A percentile compares a stretch with the other conserved stretches of the same genome.
phyloP scores from a whole-genome alignment of 1,140 invertebrate species.

The Pogonus chalceus region DNA sequence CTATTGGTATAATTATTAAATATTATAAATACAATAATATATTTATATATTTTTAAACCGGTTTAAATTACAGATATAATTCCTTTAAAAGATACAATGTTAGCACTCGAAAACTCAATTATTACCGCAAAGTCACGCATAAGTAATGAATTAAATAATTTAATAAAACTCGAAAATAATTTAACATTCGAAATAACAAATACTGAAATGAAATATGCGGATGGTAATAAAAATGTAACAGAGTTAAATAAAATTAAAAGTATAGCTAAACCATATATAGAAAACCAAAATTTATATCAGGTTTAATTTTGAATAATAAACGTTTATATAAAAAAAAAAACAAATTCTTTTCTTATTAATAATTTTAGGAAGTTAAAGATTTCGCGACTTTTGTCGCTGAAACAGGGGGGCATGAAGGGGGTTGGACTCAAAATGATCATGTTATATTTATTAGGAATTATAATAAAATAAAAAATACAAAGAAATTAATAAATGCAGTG shows the following conservation, averaged over 20 bases:
- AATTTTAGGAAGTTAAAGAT: constrained; percentile 37
- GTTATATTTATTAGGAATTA: constrained; percentile 37
- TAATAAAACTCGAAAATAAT: constrained; percentile 27
- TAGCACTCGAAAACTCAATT: constrained; percentile 33
- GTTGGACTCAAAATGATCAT: constrained; percentile 42
- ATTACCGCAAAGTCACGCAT: too few relatives aligned
- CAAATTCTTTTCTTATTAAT: constrained; percentile 7
- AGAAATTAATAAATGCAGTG: constrained; percentile 20
- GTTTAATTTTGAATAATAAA: constrained; percentile 26
- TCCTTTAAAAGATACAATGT: constrained; percentile 34
- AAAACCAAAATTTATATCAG: constrained; percentile 25
- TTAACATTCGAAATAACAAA: constrained; percentile 26
- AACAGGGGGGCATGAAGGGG: constrained; percentile 36
- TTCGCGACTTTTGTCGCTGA: constrained; percentile 38
- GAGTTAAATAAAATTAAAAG: constrained; percentile 15
- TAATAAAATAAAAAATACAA: constrained; percentile 32
- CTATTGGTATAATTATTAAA: constrained; percentile 8
- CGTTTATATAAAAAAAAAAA: constrained; percentile 13
- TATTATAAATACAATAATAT: constrained; percentile 4
- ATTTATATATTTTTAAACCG: constrained; percentile 16
- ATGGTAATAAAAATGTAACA: constrained; percentile 14
- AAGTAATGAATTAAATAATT: constrained; percentile 23
- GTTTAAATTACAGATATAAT: constrained; percentile 34
- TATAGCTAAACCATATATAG: constrained; percentile 25
- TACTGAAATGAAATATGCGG: constrained; percentile 21